phyloP scores from a whole-genome alignment of 2,113 vertebrate genomes.

The Hemibagrus wyckioides region DNA sequence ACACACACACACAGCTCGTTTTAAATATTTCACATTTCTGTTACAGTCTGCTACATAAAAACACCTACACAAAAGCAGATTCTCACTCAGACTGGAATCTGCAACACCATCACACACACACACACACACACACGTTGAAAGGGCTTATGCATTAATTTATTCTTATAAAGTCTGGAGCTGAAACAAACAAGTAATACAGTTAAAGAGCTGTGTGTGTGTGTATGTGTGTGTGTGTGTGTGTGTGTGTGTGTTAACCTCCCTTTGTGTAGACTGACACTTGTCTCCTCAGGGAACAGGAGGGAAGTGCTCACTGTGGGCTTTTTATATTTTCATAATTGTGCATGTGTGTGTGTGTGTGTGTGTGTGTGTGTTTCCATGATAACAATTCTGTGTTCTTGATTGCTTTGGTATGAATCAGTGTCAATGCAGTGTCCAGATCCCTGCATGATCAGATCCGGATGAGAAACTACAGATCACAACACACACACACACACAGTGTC shows the following conservation, averaged over 20 bases:
- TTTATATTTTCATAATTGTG: not conserved
- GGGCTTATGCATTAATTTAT: not conserved
- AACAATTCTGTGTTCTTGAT: not conserved
- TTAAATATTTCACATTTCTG: not conserved
- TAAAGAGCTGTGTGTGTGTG: not conserved
- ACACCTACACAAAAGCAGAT: not conserved
- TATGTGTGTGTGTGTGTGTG: conserved; percentile 8
- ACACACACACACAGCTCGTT: no score
- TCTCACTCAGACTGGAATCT: not conserved
- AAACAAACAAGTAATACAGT: not conserved
- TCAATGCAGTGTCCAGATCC: conserved; percentile 40
- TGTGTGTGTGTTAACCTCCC: conserved; percentile 28
- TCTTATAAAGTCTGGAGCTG: not conserved
- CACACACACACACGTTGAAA: not conserved
- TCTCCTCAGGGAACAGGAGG: conserved; percentile 42
- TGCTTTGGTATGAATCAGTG: conserved; percentile 29
- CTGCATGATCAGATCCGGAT: conserved; percentile 42
- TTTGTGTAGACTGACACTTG: conserved; percentile 45
- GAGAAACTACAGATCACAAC: not conserved
- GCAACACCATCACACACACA: not conserved
- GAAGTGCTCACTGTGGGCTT: conserved; percentile 21
- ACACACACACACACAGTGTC: not conserved
- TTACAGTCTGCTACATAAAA: not conserved
- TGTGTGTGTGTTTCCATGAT: conserved; percentile 11
- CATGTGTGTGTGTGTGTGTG: not conserved